phyloP scores from a whole-genome alignment of 2,113 vertebrate genomes.

The Choloepus hoffmanni region DNA sequence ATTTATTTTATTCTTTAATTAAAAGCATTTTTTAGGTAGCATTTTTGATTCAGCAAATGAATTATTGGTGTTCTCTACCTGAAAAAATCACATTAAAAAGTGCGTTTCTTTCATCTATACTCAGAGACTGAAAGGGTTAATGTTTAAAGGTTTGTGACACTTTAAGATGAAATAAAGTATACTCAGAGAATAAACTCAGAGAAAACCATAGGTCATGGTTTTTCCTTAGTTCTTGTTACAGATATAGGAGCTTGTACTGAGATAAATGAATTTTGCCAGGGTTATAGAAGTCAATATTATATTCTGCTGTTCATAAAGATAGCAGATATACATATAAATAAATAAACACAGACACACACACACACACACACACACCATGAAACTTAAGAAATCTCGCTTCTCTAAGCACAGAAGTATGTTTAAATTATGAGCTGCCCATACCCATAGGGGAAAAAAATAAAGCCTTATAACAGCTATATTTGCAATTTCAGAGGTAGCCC shows the following conservation, averaged over 20 bases:
- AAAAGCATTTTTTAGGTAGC: not conserved
- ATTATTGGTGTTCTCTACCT: slow-evolving; percentile 1
- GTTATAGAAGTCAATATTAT: not conserved
- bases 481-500: not conserved
- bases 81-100: not conserved
- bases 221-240: not conserved
- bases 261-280: slow-evolving; percentile 30
- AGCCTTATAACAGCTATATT: not conserved
- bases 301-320: not conserved
- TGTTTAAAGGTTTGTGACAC: not conserved
- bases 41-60: slow-evolving; percentile 49
- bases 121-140: not conserved
- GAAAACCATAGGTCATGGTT: not conserved
- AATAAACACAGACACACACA: not conserved
- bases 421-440: not conserved
- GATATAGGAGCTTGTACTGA: slow-evolving; percentile 22
- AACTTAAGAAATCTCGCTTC: not conserved
- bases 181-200: not conserved
- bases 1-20: slow-evolving; percentile 3
- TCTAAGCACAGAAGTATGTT: not conserved
- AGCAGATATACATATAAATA: not conserved
- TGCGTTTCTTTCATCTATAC: not conserved
- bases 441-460: not conserved
- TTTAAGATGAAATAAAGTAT: not conserved
- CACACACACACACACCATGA: not conserved